Base-by-base conservation (phyloP, 1,140 invertebrate species). In the Nebria ingens region DNA sequence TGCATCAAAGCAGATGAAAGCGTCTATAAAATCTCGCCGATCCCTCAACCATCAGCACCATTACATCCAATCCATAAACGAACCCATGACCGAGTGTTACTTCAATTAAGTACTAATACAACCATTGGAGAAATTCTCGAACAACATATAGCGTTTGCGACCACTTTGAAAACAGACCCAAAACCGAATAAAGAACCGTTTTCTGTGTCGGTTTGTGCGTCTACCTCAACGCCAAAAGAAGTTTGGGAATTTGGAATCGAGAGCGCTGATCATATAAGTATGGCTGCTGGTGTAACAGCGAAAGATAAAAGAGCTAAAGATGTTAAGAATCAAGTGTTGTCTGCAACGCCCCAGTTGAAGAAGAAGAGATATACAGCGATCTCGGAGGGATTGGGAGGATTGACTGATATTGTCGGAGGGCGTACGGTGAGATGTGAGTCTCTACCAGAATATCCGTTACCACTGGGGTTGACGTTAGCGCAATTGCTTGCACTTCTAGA, bases 301-400 rank as follows among this genome's bases (percentile, higher is more conserved):
- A 88, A 89, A 71, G 88, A 89, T 67, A 91, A 91, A 71, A 78
- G 87, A 40, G 78, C 83, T 21, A 89, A 89, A 63, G 85, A 89
- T 67, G 82, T 79, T 1, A 85, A 85, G 59, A 85, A 84, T 63
- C 73, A 60, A 52, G 4, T 17, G 40, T 51, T 59, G 11, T 56
- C 59, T 12, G 53, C 55, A 2, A 55, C 66, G 17, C 63, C 64
- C 15, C 65, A 65, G 13, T 63, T 62, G 50, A 60, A 61, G 2
- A 71, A 71, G 56, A 71, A 71, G 61, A 70, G 69, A 58, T 59
- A 68, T 19, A 69, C 67, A 51, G 56, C 62, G 13, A 50, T 54
- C 11, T 49, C 56, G 9, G 59, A 63, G 22, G 56, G 55, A 12
- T 38, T 56, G 0, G 20, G 53, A 2, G 61, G 61, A 2, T 52